phyloP scores from a whole-genome alignment of 2,888 invertebrate species.

The Noctua comes region DNA sequence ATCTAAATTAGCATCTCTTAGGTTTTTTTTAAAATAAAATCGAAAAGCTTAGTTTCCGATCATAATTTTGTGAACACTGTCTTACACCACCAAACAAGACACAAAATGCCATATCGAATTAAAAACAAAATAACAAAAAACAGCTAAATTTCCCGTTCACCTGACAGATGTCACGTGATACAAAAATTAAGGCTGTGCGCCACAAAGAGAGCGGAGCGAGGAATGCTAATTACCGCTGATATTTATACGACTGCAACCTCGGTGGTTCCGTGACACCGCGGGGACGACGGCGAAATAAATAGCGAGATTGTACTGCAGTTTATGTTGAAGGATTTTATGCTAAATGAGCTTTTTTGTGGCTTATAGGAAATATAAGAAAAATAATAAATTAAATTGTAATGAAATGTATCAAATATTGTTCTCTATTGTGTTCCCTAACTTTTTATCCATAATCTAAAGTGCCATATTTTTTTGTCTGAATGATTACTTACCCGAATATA shows the following conservation, averaged over 20 bases:
- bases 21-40: not conserved
- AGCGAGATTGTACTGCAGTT: constrained; percentile 69
- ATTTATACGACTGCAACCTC: constrained; percentile 85
- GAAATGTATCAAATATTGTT: no score
- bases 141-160: constrained; percentile 55
- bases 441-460: no score
- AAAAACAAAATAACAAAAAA: constrained; percentile 16
- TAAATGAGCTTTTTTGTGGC: not conserved
- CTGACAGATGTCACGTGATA: constrained; percentile 76
- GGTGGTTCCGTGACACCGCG: constrained; percentile 80
- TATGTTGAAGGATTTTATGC: constrained; percentile 63
- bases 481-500: no score
- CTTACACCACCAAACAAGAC: not conserved
- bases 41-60: not conserved
- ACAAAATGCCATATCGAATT: constrained; percentile 3
- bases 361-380: not conserved
- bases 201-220: constrained; percentile 67
- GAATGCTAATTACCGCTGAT: constrained; percentile 85
- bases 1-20: no score
- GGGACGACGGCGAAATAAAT: constrained; percentile 79
- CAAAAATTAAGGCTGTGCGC: constrained; percentile 76
- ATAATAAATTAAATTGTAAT: not conserved
- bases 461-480: no score
- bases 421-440: no score
- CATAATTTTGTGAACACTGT: not conserved